These are phyloP conservation scores for Garra rufa DNA, from an alignment of 2,113 vertebrate species.

Conservation along the genomic window DNA sequence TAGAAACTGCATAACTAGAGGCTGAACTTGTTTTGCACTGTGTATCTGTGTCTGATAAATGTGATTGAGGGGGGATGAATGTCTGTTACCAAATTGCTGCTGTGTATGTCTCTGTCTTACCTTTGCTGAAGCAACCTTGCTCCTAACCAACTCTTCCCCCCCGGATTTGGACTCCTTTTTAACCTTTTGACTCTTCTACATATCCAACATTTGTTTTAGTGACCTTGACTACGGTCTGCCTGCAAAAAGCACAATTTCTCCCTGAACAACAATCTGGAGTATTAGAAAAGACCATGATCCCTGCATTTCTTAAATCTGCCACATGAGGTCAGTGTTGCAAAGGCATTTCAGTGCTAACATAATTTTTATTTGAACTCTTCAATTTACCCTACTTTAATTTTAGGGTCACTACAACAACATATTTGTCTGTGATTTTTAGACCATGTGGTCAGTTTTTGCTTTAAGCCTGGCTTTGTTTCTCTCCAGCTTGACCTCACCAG, in stretches of 20 bases:
- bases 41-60: slow-evolving; percentile 5
- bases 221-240: slow-evolving; percentile 1
- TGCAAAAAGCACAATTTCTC: slow-evolving; percentile 54
- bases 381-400: no score
- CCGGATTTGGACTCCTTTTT: background rate
- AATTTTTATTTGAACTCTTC: slow-evolving; percentile 10
- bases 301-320: slow-evolving; percentile 33
- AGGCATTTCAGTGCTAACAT: background rate
- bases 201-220: slow-evolving; percentile 22
- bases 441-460: background rate
- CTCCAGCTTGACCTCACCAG: slow-evolving; percentile 56
- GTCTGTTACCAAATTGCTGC: slow-evolving; percentile 4
- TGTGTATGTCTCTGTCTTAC: background rate
- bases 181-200: background rate
- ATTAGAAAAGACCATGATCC: background rate
- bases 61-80: background rate
- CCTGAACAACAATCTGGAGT: slow-evolving; percentile 1
- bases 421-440: background rate
- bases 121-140: slow-evolving; percentile 9
- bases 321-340: slow-evolving; percentile 35
- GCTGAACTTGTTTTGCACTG: background rate
- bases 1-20: background rate
- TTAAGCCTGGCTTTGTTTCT: slow-evolving; percentile 12
- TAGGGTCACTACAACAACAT: background rate
- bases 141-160: background rate